Base-by-base conservation (phyloP, 2,888 invertebrate genomes). In the Geotrupes spiniger region DNA sequence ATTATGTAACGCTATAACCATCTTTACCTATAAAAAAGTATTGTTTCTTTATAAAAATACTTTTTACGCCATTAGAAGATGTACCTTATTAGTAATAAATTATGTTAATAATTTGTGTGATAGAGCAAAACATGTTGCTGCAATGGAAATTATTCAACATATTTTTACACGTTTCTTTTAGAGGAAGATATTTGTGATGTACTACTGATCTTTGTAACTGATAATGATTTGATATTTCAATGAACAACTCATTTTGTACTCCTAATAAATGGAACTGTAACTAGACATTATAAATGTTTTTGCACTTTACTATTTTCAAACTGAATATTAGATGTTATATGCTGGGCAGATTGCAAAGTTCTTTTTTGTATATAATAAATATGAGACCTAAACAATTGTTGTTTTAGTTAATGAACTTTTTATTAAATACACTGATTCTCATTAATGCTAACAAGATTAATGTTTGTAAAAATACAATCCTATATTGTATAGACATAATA, bases 301-400 rank as follows among this genome's bases (percentile, higher is more conserved):
- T 50, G 50, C 50, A 50, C 50, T 50, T 50, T 50, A 50, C 50
- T 50, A 50, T 50, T 44, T 50, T 38, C 41, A 50, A 45, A 46
- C 41, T 42, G 41, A 39, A 36, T 25, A 42, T 27, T 52, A 45
- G 44, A 54, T 51, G 54, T 54, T 28, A 45, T 37, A 46, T 42
- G 51, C 51, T 51, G 51, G 51, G 51, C 51, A 46, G 42, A 45
- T 44, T 47, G 47, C 48, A 52, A 54, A 54, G 53, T 58, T 54
- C 54, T 58, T 58, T 56, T 58, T 59, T 59, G 59, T 59, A 59
- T 58, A 59, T 59, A 58, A 54, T 55, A 55, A 59, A 59, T 57
- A 59, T 52, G 58, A 58, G 53, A 57, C 51, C 52, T 59, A 58
- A 54, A 52, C 56, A 41, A 49, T 16, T 43, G 43, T 48, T 43